Evolutionary conservation across 2,797 vertebrate genomes (phyloP).

Genomic region (Rhinophrynus dorsalis): DNA sequence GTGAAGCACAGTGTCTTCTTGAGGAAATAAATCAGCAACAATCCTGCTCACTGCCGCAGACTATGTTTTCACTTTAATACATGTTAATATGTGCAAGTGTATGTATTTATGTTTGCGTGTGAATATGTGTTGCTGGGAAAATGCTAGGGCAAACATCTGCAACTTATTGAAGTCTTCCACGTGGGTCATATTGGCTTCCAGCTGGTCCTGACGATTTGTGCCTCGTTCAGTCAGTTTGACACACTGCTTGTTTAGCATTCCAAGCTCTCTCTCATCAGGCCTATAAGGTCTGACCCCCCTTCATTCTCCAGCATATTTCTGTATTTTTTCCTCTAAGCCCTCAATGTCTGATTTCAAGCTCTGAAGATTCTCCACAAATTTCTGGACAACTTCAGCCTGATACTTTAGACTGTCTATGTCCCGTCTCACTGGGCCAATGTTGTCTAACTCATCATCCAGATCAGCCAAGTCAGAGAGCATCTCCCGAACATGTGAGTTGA

Average conservation of each 20-base stretch:
- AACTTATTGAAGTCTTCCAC: slow-evolving; percentile 87
- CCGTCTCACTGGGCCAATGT: slow-evolving; percentile 85
- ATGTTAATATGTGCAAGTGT: no score
- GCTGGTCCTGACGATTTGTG: slow-evolving; percentile 79
- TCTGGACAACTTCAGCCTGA: slow-evolving; percentile 82
- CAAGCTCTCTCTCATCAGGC: slow-evolving; percentile 87
- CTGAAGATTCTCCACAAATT: slow-evolving; percentile 80
- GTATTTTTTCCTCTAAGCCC: slow-evolving; percentile 78
- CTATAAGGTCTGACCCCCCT: slow-evolving; percentile 88
- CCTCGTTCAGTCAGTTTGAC: slow-evolving; percentile 84
- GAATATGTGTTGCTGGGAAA: no score
- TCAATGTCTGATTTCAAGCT: slow-evolving; percentile 79
- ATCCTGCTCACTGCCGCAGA: no score
- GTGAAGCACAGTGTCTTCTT: no score
- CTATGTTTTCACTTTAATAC: no score
- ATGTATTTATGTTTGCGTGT: no score
- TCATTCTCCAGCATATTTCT: slow-evolving; percentile 86
- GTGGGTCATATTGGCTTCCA: slow-evolving; percentile 75
- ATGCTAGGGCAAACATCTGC: no score
- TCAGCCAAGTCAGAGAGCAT: slow-evolving; percentile 91
- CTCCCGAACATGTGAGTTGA: slow-evolving; percentile 85
- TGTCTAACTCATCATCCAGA: slow-evolving; percentile 92
- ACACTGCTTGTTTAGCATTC: slow-evolving; percentile 89
- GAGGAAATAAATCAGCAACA: no score
- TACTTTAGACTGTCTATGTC: slow-evolving; percentile 91